Evolutionary conservation across 2,113 vertebrate species (phyloP).

Genomic region (Procapra przewalskii): DNA sequence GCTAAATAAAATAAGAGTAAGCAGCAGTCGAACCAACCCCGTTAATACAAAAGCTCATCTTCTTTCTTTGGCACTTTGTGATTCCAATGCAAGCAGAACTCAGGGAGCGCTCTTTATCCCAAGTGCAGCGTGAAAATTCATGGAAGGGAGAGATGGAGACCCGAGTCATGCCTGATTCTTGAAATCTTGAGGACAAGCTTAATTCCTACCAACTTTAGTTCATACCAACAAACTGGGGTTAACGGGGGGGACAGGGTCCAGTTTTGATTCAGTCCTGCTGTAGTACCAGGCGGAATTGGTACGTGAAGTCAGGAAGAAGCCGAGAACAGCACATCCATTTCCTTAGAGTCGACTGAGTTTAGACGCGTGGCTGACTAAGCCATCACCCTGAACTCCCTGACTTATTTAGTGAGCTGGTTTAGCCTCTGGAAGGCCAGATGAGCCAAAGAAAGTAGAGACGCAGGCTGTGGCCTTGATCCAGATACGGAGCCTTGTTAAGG

Average conservation of each 20-base stretch:
- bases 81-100: neutral
- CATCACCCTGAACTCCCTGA: slow-evolving; percentile 40
- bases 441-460: slow-evolving; percentile 48
- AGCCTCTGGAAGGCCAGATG: slow-evolving; percentile 63
- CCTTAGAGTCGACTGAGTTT: slow-evolving; percentile 40
- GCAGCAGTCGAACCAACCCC: neutral
- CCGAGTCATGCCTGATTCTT: neutral
- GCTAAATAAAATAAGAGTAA: slow-evolving; percentile 30
- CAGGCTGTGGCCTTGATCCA: slow-evolving; percentile 71
- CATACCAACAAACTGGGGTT: neutral
- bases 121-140: neutral
- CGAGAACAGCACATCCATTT: neutral
- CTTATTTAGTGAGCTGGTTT: slow-evolving; percentile 51
- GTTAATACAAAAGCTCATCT: neutral
- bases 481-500: slow-evolving; percentile 68
- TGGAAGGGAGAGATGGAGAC: neutral
- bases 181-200: neutral
- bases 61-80: neutral
- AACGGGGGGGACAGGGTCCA: neutral
- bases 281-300: neutral
- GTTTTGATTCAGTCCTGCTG: neutral
- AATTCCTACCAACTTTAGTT: neutral
- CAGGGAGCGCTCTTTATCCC: neutral
- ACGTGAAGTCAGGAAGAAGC: slow-evolving; percentile 25
- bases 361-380: slow-evolving; percentile 39